phyloP scores from a whole-genome alignment of 2,113 vertebrate species.

The Zonotrichia leucophrys region DNA sequence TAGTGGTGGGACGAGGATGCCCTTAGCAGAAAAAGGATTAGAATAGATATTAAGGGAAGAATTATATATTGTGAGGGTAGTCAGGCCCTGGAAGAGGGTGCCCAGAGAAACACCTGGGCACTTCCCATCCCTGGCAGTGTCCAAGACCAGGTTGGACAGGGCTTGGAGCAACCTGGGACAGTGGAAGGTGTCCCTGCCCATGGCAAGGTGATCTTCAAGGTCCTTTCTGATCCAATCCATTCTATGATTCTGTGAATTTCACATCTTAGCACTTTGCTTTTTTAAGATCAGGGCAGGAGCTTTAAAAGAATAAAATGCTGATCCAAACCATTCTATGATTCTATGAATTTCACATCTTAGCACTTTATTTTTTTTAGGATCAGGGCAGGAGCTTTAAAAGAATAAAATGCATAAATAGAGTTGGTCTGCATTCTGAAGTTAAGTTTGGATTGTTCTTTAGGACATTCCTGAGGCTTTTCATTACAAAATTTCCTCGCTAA shows the following conservation, averaged over 20 bases:
- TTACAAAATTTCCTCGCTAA: not conserved
- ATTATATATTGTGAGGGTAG: rapidly evolving
- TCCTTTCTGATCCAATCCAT: not conserved
- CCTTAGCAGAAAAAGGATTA: not conserved
- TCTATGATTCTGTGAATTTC: no score
- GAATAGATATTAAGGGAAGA: not conserved
- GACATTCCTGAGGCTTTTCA: not conserved
- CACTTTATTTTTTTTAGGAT: not conserved
- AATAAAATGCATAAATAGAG: not conserved
- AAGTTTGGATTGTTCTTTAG: not conserved
- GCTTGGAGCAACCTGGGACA: rapidly evolving
- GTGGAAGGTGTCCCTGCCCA: not conserved
- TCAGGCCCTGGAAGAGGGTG: rapidly evolving
- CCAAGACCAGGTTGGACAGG: rapidly evolving
- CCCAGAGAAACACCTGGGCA: not conserved
- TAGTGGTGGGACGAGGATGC: no score
- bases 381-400: not conserved
- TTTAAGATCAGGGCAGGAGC: no score
- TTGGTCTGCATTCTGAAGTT: not conserved
- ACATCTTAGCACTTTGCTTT: no score
- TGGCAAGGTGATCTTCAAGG: no score
- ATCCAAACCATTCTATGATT: not conserved
- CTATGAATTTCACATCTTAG: not conserved
- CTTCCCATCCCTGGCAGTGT: not conserved
- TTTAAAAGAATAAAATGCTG: no score